Percentiles rank a stretch among this genome's conserved stretches.
Conservation (phyloP, 2,113 vertebrate species). For the Atlantisia rogersi region DNA sequence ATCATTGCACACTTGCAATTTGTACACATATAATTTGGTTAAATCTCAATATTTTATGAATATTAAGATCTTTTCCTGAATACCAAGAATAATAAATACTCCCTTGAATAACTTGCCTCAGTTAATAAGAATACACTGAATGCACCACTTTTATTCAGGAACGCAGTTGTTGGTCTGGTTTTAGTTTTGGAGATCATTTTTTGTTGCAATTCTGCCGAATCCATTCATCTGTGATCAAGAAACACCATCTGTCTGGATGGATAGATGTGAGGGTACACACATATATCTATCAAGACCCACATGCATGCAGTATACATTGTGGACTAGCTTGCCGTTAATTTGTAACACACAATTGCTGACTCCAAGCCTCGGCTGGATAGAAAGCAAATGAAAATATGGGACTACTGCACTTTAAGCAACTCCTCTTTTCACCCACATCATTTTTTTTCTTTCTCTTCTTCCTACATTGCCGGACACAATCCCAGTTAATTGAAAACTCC, state of each 20-base stretch:
- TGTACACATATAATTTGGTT: neutral
- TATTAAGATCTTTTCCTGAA: neutral
- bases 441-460: neutral
- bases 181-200: neutral
- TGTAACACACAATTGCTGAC: neutral
- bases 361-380: conserved; percentile 17
- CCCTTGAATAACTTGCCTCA: neutral
- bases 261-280: neutral
- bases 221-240: conserved; percentile 37
- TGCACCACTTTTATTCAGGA: neutral
- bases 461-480: neutral
- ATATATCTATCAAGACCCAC: conserved; percentile 33
- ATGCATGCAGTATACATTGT: neutral
- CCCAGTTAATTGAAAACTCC: neutral
- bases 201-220: neutral
- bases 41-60: neutral
- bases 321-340: conserved; percentile 40
- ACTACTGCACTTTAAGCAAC: neutral
- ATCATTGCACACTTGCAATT: neutral
- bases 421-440: neutral
- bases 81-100: neutral
- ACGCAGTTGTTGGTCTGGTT: neutral
- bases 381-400: conserved; percentile 19
- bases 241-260: conserved; percentile 1
- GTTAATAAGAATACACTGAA: neutral